phyloP scores from a whole-genome alignment of 2,797 vertebrate genomes.

The Silurus lanzhouensis region DNA sequence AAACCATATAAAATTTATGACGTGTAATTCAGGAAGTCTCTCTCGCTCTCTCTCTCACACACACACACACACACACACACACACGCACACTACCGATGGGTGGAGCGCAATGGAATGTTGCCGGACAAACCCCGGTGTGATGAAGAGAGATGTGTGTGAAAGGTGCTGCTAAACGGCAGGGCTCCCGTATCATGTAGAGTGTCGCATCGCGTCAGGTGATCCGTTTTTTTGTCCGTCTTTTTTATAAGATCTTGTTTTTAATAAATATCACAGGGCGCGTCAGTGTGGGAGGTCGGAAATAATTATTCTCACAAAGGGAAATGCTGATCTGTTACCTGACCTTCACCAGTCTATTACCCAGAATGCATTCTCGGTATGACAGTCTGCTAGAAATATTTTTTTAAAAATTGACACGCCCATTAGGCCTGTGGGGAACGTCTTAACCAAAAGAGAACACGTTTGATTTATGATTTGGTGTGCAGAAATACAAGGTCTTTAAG shows the following conservation, averaged over 20 bases:
- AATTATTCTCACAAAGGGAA: neutral
- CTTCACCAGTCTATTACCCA: neutral
- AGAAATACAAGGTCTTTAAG: neutral
- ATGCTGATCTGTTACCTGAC: neutral
- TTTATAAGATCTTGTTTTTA: neutral
- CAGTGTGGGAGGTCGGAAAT: neutral
- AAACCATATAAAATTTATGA: neutral
- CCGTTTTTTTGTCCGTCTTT: neutral
- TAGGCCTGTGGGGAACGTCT: no score
- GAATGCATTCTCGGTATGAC: neutral
- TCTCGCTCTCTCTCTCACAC: no score
- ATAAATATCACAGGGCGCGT: neutral
- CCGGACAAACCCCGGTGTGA: neutral
- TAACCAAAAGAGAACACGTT: neutral
- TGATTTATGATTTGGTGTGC: neutral
- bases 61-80: neutral
- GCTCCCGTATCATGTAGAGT: neutral
- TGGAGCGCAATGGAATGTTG: conserved; percentile 37
- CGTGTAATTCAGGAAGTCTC: neutral
- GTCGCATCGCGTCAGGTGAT: neutral
- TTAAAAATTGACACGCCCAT: neutral
- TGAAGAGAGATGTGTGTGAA: neutral
- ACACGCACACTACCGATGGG: neutral
- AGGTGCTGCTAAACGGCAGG: conserved; percentile 1
- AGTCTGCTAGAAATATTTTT: neutral